Evolutionary conservation across 2,888 invertebrate genomes (phyloP).

Genomic region (Adelognathus sp.): DNA sequence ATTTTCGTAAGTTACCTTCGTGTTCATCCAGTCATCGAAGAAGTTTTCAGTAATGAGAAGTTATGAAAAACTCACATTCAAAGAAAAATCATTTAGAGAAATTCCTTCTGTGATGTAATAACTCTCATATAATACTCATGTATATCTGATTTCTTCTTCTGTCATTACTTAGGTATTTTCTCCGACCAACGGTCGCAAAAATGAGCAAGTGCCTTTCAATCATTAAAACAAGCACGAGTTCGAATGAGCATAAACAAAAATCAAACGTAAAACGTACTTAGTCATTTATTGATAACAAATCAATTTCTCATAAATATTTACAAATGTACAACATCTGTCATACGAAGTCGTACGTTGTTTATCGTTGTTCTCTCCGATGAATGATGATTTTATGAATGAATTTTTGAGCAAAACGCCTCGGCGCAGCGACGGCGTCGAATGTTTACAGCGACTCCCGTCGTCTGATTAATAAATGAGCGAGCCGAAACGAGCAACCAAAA

Average conservation of each 20-base stretch:
- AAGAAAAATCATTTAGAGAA: no score
- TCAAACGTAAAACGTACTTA: neutral
- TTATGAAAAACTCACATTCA: no score
- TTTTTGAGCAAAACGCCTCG: neutral
- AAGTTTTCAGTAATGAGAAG: no score
- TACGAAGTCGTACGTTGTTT: neutral
- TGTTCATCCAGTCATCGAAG: no score
- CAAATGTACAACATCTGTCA: conserved; percentile 4
- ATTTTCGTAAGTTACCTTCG: no score
- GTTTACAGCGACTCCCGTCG: neutral
- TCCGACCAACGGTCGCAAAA: no score
- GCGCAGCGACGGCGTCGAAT: neutral
- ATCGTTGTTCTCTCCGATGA: neutral
- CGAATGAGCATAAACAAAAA: neutral
- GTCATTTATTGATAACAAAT: neutral
- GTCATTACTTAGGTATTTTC: no score
- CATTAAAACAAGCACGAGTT: neutral
- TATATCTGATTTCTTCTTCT: no score
- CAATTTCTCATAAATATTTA: conserved; percentile 1
- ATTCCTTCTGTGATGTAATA: no score
- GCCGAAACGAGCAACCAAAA: neutral
- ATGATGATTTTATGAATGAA: neutral
- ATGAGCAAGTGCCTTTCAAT: no score
- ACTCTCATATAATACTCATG: no score
- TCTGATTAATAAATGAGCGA: neutral